These are phyloP conservation scores for Balanococcus diminutus DNA, from an alignment of 2,888 invertebrate species.

Conservation along the genomic window DNA sequence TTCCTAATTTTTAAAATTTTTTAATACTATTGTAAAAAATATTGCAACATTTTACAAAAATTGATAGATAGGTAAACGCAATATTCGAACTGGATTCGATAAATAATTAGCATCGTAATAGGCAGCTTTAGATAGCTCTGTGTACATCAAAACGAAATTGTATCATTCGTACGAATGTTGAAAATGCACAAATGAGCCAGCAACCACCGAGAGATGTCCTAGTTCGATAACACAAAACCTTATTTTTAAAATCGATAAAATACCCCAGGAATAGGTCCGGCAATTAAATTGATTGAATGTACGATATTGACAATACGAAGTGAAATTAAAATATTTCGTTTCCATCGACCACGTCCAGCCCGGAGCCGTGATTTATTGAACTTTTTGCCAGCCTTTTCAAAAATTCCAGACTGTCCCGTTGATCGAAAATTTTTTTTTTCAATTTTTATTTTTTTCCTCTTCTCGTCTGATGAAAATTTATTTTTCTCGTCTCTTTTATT, in stretches of 20 bases:
- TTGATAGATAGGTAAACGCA: too few species aligned
- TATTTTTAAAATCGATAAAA: background rate
- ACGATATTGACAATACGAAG: background rate
- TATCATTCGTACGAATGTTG: background rate
- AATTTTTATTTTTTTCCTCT: background rate
- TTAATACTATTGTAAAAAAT: too few species aligned
- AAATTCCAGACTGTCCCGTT: background rate
- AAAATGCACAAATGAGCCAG: conserved; percentile 1
- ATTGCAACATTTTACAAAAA: too few species aligned
- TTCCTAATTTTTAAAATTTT: too few species aligned
- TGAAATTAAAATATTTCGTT: background rate
- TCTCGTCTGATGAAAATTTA: background rate
- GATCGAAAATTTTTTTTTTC: background rate
- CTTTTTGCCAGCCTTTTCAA: background rate
- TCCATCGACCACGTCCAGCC: background rate
- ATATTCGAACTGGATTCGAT: too few species aligned
- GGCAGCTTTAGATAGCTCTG: too few species aligned
- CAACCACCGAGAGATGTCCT: background rate
- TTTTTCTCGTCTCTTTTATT: background rate
- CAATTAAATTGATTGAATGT: conserved; percentile 1
- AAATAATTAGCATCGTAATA: too few species aligned
- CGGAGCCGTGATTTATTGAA: background rate
- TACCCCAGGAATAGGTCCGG: background rate
- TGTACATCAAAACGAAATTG: too few species aligned
- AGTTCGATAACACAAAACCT: background rate